These are phyloP conservation scores for Rhamphomyia laevipes DNA, from an alignment of 2,888 invertebrate genomes.

Conservation along the genomic window DNA sequence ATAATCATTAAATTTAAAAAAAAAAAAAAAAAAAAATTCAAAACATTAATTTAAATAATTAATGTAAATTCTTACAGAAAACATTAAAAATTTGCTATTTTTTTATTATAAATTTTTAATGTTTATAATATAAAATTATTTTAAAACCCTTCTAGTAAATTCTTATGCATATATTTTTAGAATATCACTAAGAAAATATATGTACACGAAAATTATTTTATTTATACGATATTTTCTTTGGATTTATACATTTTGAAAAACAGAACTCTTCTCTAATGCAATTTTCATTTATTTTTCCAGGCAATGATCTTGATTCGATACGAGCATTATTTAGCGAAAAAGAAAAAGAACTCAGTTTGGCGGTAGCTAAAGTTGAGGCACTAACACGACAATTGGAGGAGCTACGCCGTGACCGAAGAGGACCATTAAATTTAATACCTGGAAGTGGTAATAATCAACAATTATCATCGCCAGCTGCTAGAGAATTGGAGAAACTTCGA, in stretches of 20 bases:
- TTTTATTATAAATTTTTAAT: too few relatives aligned
- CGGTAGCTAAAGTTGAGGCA: slow-evolving; percentile 96
- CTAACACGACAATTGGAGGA: slow-evolving; percentile 91
- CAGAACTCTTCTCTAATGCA: background rate
- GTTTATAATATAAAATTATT: too few relatives aligned
- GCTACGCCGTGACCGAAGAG: slow-evolving; percentile 56
- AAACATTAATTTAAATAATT: too few relatives aligned
- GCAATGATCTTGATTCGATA: slow-evolving; percentile 91
- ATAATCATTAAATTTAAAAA: too few relatives aligned
- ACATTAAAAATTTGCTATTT: too few relatives aligned
- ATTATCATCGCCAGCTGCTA: slow-evolving; percentile 58
- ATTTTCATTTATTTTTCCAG: slow-evolving; percentile 38
- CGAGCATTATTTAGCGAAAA: slow-evolving; percentile 94
- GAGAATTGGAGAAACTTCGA: slow-evolving; percentile 84
- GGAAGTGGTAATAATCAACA: slow-evolving; percentile 35
- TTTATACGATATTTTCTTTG: too few relatives aligned
- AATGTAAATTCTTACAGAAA: too few relatives aligned
- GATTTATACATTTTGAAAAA: background rate
- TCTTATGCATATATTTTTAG: too few relatives aligned
- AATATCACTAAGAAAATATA: too few relatives aligned
- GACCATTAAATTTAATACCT: slow-evolving; percentile 38
- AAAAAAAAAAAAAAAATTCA: too few relatives aligned
- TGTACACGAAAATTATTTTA: too few relatives aligned
- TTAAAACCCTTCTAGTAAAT: too few relatives aligned
- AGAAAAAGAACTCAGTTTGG: slow-evolving; percentile 90